These are phyloP conservation scores for Agraylea sexmaculata DNA, from an alignment of 1,140 invertebrate species.

Conservation along the genomic window DNA sequence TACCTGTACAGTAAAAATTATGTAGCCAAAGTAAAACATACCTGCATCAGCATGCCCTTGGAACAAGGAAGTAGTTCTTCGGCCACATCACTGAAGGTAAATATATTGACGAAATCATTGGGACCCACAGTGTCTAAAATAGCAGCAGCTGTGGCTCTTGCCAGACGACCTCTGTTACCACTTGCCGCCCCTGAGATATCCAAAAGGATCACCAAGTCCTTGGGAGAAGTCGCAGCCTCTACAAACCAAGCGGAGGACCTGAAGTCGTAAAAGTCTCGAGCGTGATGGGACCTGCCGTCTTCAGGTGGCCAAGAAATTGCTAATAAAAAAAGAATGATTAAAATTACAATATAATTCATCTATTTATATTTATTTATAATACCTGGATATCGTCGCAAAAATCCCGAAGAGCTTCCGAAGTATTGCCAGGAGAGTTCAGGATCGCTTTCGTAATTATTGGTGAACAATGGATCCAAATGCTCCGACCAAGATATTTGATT, in stretches of 20 bases:
- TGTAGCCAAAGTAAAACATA: conserved; percentile 30
- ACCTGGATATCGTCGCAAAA: conserved; percentile 89
- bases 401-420: conserved; percentile 85
- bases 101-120: conserved; percentile 94
- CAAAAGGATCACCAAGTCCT: conserved; percentile 89
- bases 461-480: conserved; percentile 78
- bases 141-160: conserved; percentile 69
- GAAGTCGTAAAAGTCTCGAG: conserved; percentile 75
- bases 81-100: conserved; percentile 64
- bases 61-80: conserved; percentile 76
- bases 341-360: conserved; percentile 1
- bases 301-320: conserved; percentile 64
- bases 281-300: conserved; percentile 41
- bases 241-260: conserved; percentile 87
- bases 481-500: conserved; percentile 89
- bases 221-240: conserved; percentile 89
- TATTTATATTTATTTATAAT: too few relatives aligned
- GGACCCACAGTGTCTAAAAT: conserved; percentile 91
- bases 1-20: background rate
- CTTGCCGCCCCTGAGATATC: conserved; percentile 84
- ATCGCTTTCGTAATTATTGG: conserved; percentile 85
- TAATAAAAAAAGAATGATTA: conserved; percentile 26
- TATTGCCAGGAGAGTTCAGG: conserved; percentile 91
- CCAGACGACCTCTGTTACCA: conserved; percentile 71
- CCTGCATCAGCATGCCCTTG: conserved; percentile 73